Evolutionary conservation across 2,888 invertebrate genomes (phyloP).

Genomic region (Drosophila peninsularis): DNA sequence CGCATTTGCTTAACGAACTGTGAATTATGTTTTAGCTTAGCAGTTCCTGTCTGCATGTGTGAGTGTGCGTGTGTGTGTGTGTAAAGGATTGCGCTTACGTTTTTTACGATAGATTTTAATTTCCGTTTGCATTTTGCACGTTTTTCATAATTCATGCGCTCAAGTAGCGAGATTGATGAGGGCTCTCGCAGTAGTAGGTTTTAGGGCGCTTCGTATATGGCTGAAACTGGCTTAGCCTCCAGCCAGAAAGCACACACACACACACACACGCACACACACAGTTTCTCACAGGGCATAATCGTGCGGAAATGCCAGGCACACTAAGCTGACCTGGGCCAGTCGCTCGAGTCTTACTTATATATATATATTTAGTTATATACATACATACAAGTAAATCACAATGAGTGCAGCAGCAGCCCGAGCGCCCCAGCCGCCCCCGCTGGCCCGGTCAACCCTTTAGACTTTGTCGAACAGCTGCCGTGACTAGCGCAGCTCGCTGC

Average conservation of each 20-base stretch:
- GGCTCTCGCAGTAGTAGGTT: constrained; percentile 50
- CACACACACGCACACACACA: constrained; percentile 31
- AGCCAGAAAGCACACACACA: constrained; percentile 12
- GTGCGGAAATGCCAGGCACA: constrained; percentile 76
- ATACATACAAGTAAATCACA: constrained; percentile 65
- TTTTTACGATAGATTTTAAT: constrained; percentile 73
- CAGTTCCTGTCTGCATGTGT: constrained; percentile 12
- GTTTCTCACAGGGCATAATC: constrained; percentile 60
- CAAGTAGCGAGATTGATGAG: constrained; percentile 79
- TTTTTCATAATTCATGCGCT: constrained; percentile 78
- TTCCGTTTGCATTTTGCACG: constrained; percentile 79
- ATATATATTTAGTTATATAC: constrained; percentile 8
- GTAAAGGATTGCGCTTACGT: constrained; percentile 31
- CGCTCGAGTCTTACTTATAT: constrained; percentile 68
- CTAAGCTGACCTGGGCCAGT: constrained; percentile 75
- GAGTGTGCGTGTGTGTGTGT: constrained; percentile 20
- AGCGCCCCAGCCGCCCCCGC: constrained; percentile 6
- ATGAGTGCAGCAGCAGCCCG: constrained; percentile 62
- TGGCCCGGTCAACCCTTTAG: constrained; percentile 60
- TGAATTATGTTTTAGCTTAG: constrained; percentile 59
- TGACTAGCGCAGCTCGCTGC: constrained; percentile 59
- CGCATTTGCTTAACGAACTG: constrained; percentile 78
- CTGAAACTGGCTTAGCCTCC: constrained; percentile 53
- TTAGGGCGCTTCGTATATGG: constrained; percentile 34
- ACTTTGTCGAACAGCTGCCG: constrained; percentile 73